Evolutionary conservation across 2,797 vertebrate genomes (phyloP), one percentile per base, ranked within the genome.

Genomic region (Champsocephalus esox): DNA sequence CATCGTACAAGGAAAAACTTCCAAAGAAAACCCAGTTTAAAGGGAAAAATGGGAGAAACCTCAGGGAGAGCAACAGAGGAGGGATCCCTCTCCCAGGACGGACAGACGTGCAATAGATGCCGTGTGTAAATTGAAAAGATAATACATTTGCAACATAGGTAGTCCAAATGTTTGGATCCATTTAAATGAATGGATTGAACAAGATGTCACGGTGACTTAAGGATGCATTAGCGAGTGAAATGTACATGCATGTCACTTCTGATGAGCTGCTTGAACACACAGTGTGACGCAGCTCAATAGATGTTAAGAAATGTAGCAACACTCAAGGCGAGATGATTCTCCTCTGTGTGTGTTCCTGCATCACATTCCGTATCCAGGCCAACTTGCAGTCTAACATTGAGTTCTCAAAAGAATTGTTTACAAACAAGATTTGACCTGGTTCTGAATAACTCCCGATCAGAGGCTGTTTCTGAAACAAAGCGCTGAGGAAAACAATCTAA

Each of bases 401-500:
- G 11, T 5, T 63, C 34, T 57, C 9, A n/a, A 58, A 5, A 12
- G 48, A 52, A 38, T 43, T 46, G 34, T 12, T n/a, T 4, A 66
- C 41, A 9, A 9, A n/a, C 8, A 38, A n/a, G 0, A 12, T 46
- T 49, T n/a, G n/a, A 5, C 51, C 58, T 54, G 38, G 58, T 73
- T 48, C 28, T 8, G 0, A 46, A 2, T 56, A 7, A 62, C 50
- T 62, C 8, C 19, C n/a, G 28, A 45, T 46, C 1, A 54, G 17
- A 6, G 3, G 24, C n/a, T 6, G 50, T 12, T 63, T 44, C 57
- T 52, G 2, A 17, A 65, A 38, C 32, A 55, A 44, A 66, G 45
- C 0, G 3, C 9, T 16, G 72, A 60, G 55, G 14, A 70, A 79
- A 77, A 48, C 65, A 63, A 87, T 87, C 66, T 66, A 45, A 75